These are phyloP conservation scores for Phyllotreta cruciferae DNA, from an alignment of 2,888 invertebrate genomes.

Conservation along the genomic window DNA sequence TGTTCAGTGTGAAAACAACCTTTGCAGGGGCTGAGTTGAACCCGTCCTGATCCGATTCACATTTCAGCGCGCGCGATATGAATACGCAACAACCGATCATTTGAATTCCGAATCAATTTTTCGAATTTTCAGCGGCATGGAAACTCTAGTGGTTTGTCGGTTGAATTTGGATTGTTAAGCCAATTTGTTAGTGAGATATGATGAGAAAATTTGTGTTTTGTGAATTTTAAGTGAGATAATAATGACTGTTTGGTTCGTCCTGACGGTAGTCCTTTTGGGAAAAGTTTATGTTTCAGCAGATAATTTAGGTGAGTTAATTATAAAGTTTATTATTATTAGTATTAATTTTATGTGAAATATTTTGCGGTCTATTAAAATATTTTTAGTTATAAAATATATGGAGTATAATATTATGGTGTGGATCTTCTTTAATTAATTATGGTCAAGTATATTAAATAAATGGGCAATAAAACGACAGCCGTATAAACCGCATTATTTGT, in stretches of 20 bases:
- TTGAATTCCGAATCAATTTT: constrained; percentile 7
- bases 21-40: not conserved
- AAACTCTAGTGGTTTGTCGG: not conserved
- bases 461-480: too few species aligned
- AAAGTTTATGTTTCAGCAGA: constrained; percentile 34
- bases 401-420: too few species aligned
- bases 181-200: constrained; percentile 10
- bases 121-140: constrained; percentile 6
- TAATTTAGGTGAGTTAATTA: constrained; percentile 34
- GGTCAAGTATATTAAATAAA: too few species aligned
- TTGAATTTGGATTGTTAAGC: constrained; percentile 5
- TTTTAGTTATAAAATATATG: not conserved
- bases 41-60: constrained; percentile 2
- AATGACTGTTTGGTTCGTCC: constrained; percentile 36
- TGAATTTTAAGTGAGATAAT: constrained; percentile 34
- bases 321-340: not conserved
- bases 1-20: constrained; percentile 9
- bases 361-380: not conserved
- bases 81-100: constrained; percentile 7
- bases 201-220: constrained; percentile 30
- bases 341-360: not conserved
- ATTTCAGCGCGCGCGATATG: constrained; percentile 16
- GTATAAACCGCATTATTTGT: too few species aligned
- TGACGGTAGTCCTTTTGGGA: constrained; percentile 33
- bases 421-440: too few species aligned